Percentiles rank a stretch among this genome's conserved stretches.
phyloP scores from a whole-genome alignment of 1,140 invertebrate genomes.

The Condylostylus longicornis region DNA sequence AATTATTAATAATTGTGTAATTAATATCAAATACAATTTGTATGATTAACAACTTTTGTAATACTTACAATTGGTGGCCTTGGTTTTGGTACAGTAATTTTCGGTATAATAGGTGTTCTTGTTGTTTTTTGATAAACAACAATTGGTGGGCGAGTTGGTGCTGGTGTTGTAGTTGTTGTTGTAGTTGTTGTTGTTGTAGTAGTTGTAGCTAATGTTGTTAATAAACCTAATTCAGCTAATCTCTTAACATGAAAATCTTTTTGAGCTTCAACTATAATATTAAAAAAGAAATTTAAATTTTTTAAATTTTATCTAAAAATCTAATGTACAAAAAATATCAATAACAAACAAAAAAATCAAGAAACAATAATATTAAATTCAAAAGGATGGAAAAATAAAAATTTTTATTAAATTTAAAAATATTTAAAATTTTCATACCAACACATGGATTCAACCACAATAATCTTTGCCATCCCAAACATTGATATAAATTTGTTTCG shows the following conservation, averaged over 20 bases:
- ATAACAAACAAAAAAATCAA: background rate
- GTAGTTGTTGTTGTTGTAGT: conserved; percentile 25
- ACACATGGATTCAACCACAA: conserved; percentile 85
- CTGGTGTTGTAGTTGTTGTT: conserved; percentile 23
- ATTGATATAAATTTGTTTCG: conserved; percentile 65
- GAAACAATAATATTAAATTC: background rate
- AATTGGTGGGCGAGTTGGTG: conserved; percentile 18
- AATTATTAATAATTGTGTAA: too few species aligned
- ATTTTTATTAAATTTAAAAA: background rate
- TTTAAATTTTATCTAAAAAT: background rate
- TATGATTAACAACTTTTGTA: too few species aligned
- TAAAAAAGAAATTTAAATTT: background rate
- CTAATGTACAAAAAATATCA: too few species aligned
- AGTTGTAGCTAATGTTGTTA: conserved; percentile 34
- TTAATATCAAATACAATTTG: too few species aligned
- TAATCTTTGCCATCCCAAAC: conserved; percentile 75
- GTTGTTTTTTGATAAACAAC: conserved; percentile 18
- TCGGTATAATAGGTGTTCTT: conserved; percentile 18
- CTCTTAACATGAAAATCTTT: conserved; percentile 69
- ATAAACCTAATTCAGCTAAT: conserved; percentile 33
- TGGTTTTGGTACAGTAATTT: background rate
- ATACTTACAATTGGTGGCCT: background rate
- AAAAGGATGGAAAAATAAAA: background rate
- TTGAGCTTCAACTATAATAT: conserved; percentile 61
- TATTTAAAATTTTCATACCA: conserved; percentile 43